Conservation (phyloP, 2,797 vertebrate genomes). For the Nyctalus aviator region DNA sequence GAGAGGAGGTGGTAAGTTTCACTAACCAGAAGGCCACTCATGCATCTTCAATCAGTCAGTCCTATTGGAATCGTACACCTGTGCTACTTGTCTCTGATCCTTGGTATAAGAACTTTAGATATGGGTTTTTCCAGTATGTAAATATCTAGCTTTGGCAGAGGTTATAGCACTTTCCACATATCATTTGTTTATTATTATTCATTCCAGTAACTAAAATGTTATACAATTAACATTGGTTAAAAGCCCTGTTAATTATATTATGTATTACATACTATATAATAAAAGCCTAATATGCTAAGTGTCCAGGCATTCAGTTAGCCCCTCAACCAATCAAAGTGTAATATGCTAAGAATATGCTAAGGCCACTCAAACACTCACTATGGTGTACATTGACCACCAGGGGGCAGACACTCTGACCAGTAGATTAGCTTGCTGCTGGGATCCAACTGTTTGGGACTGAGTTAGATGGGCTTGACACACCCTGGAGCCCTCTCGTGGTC, state of each 20-base stretch:
- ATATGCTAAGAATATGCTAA: too few species aligned
- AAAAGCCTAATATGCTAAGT: too few species aligned
- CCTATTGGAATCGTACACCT: not conserved
- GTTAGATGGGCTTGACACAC: too few species aligned
- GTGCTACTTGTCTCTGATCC: not conserved
- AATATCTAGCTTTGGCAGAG: not conserved
- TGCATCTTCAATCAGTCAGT: not conserved
- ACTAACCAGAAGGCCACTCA: not conserved
- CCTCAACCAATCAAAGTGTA: too few species aligned
- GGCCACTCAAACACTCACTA: too few species aligned
- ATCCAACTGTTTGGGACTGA: too few species aligned
- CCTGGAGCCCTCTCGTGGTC: too few species aligned
- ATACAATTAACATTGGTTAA: not conserved
- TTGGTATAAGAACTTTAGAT: not conserved
- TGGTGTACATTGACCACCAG: too few species aligned
- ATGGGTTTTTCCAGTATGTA: not conserved
- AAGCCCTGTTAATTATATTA: conserved; percentile 16
- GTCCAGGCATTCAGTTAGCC: rapidly evolving
- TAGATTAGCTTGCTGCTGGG: too few species aligned
- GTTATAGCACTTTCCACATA: not conserved
- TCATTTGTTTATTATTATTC: not conserved
- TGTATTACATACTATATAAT: not conserved
- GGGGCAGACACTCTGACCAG: too few species aligned
- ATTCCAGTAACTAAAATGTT: conserved; percentile 54
- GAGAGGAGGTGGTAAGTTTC: not conserved